These are phyloP conservation scores for Pterostichus niger DNA, from an alignment of 2,888 invertebrate genomes.

Conservation along the genomic window DNA sequence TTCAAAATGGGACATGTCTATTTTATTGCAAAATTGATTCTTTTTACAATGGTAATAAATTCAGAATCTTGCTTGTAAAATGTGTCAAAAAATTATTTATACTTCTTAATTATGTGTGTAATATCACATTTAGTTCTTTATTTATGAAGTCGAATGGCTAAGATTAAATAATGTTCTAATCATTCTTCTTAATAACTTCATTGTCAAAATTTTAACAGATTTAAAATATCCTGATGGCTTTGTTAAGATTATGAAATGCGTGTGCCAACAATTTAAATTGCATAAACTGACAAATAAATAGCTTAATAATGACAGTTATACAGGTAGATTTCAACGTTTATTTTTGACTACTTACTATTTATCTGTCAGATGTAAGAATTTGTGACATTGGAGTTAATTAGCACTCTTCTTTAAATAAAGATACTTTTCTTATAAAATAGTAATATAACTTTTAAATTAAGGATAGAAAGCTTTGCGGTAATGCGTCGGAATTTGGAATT, in stretches of 20 bases:
- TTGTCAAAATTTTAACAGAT: conserved; percentile 17
- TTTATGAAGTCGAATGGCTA: background rate
- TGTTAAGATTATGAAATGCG: background rate
- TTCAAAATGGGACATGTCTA: too few relatives aligned
- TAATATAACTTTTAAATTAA: too few relatives aligned
- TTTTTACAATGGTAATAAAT: too few relatives aligned
- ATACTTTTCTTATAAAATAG: too few relatives aligned
- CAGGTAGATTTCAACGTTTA: conserved; percentile 14
- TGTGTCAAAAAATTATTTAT: too few relatives aligned
- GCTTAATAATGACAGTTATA: conserved; percentile 1
- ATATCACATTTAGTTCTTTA: background rate
- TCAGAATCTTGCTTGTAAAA: too few relatives aligned
- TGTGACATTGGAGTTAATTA: too few relatives aligned
- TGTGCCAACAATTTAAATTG: conserved; percentile 24
- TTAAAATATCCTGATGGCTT: background rate
- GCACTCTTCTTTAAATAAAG: too few relatives aligned
- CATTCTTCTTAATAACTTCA: conserved; percentile 10
- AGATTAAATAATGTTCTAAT: conserved; percentile 24
- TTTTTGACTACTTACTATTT: background rate
- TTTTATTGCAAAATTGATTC: too few relatives aligned
- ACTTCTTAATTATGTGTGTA: background rate
- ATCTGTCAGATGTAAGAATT: too few relatives aligned
- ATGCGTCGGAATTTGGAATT: too few relatives aligned
- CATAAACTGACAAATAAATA: background rate
- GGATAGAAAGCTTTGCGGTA: too few relatives aligned